Evolutionary conservation across 2,113 vertebrate species (phyloP).

Genomic region (Cochlearius cochlearius): DNA sequence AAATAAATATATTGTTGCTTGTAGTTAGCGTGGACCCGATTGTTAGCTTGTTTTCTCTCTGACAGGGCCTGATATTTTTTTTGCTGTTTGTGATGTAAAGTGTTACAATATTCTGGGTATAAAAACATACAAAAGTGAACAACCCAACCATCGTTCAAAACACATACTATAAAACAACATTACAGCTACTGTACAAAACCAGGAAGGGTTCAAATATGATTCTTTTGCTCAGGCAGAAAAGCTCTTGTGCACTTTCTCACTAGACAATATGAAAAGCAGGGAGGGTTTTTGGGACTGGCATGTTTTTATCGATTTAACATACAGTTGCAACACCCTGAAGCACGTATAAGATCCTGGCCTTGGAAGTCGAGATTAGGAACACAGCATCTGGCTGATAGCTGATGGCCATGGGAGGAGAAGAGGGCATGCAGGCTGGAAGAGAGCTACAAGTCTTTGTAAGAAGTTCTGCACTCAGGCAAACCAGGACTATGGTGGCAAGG

Average conservation of each 20-base stretch:
- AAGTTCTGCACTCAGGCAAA: not conserved
- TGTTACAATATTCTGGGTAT: not conserved
- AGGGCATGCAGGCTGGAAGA: not conserved
- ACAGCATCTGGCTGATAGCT: not conserved
- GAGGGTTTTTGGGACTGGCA: fast-evolving
- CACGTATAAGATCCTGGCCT: not conserved
- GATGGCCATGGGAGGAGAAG: not conserved
- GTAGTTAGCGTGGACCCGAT: not conserved
- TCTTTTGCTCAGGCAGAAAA: not conserved
- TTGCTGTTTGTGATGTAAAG: not conserved
- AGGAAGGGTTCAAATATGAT: not conserved
- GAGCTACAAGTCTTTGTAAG: not conserved
- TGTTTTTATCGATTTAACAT: not conserved
- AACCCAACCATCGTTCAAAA: not conserved
- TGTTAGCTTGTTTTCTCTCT: not conserved
- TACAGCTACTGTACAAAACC: not conserved
- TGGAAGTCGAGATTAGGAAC: not conserved
- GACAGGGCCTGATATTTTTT: not conserved
- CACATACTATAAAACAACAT: not conserved
- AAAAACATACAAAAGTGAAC: not conserved
- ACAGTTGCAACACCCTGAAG: not conserved
- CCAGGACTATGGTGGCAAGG: not conserved
- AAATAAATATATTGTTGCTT: not conserved
- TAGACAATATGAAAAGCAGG: not conserved
- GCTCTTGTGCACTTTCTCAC: not conserved